Base-by-base conservation (phyloP, 2,113 vertebrate species). In the Microcebus lehilahytsara region DNA sequence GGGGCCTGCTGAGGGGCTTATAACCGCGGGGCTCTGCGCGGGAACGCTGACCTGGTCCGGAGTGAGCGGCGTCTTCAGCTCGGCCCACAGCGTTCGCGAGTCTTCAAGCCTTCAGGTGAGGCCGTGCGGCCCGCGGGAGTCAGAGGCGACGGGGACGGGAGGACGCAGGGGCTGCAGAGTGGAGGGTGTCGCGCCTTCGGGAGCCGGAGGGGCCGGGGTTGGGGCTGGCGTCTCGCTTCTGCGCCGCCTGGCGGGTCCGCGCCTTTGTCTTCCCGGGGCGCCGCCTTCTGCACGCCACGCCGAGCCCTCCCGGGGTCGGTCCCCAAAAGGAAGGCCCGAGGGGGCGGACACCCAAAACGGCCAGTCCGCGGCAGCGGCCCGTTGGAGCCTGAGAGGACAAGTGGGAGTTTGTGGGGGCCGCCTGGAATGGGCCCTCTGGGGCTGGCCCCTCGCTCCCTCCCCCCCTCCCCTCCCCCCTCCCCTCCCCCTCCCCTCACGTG, bases 61-160 rank as follows among this genome's bases (percentile, higher is more conserved):
- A 25, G 32, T 30, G 2, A 14, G 4, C 34, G 40, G 42, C 0
- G 0, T 11, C 5, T 0, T 22, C 1, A 2, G 16, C 0, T 4
- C 5, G 0, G 9, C 1, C 0, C 0, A 30, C 13, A 1, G 1
- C 20, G 51, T 42, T 67, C 34, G 0, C 4, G 2, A 27, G 58
- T 25, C 56, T 83, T 60, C 49, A 6, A 9, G n/a, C 4, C 27
- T 67, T 49, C 77, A 27, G 89, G 97, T 89, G 71, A 94, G 85
- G 37, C 49, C 5, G 0, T 2, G 77, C 1, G 58, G 56, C 42
- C n/a, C 1, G 2, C 13, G 1, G 5, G 40, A 86, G 56, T 72
- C 42, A 25, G 79, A 66, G 53, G 58, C 40, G 34, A 2, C 5
- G 69, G 75, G 17, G 22, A 66, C 78, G 0, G 20, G 81, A 12